Conservation (phyloP, 2,888 invertebrate genomes). For the Polyommatus icarus region DNA sequence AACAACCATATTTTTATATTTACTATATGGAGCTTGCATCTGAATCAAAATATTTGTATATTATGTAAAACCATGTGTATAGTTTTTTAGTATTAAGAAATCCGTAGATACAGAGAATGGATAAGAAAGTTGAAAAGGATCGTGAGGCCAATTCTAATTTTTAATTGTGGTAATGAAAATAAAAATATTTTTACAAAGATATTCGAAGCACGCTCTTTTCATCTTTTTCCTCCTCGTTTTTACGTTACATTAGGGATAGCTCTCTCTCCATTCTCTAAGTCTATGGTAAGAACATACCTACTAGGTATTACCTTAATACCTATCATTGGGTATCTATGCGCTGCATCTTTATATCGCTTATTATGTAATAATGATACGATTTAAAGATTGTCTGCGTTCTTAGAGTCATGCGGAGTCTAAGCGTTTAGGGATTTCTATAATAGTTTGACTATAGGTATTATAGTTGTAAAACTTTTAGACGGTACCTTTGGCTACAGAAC, state of each 20-base stretch:
- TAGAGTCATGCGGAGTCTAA: not conserved
- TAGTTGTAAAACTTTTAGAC: too few relatives aligned
- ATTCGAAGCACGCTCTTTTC: not conserved
- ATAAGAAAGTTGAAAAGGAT: not conserved
- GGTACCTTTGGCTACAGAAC: too few relatives aligned
- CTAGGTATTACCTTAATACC: not conserved
- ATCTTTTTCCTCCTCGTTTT: not conserved
- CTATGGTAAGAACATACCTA: not conserved
- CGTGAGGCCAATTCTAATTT: not conserved
- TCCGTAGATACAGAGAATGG: not conserved
- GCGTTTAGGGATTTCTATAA: not conserved
- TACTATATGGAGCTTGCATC: not conserved
- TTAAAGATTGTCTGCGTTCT: conserved; percentile 6
- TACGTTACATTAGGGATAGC: not conserved
- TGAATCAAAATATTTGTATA: not conserved
- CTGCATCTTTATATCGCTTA: conserved; percentile 9
- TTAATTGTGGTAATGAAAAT: too few relatives aligned
- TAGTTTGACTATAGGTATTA: too few relatives aligned
- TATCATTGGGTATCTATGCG: not conserved
- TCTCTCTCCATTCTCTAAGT: not conserved
- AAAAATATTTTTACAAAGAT: not conserved
- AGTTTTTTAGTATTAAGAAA: not conserved
- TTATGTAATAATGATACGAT: conserved; percentile 18
- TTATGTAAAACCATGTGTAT: not conserved
- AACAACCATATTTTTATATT: not conserved